Percentiles rank a stretch among this genome's conserved stretches.
Conservation (phyloP, 2,113 vertebrate species). For the Scartelaos histophorus region DNA sequence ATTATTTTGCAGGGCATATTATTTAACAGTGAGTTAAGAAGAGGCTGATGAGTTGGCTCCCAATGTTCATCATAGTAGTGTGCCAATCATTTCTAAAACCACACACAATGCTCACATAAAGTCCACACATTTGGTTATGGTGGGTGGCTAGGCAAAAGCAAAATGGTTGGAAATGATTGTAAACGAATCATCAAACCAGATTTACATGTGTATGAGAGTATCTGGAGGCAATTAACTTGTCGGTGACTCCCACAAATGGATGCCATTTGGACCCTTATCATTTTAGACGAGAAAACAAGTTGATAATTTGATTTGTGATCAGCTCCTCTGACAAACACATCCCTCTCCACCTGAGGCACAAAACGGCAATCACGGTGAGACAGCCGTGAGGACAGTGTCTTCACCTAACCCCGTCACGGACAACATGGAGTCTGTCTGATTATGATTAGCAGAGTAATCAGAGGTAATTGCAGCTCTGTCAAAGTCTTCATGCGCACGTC, state of each 20-base stretch:
- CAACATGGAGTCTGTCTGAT: conserved; percentile 62
- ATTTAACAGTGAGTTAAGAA: conserved; percentile 3
- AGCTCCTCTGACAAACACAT: conserved; percentile 34
- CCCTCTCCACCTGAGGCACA: conserved; percentile 43
- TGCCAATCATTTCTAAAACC: conserved; percentile 20
- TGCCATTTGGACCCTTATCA: conserved; percentile 27
- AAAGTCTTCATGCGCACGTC: conserved; percentile 47
- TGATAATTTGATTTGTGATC: conserved; percentile 42
- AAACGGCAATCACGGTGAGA: conserved; percentile 48
- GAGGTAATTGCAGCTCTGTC: conserved; percentile 61
- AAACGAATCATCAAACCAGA: conserved; percentile 37
- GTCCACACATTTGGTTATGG: conserved; percentile 19
- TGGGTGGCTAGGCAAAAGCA: conserved; percentile 17
- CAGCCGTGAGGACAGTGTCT: conserved; percentile 49
- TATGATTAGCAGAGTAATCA: conserved; percentile 65
- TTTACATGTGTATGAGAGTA: conserved; percentile 34
- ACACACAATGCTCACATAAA: conserved; percentile 6
- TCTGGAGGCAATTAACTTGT: conserved; percentile 42
- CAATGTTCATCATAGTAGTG: conserved; percentile 19
- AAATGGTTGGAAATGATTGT: conserved; percentile 30
- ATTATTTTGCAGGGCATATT: conserved; percentile 7
- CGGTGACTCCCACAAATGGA: conserved; percentile 35
- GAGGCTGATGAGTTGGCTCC: conserved; percentile 31
- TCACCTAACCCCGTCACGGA: conserved; percentile 54
- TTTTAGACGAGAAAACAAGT: conserved; percentile 36